Evolutionary conservation across 2,797 vertebrate genomes (phyloP).

Genomic region (Megaceryle alcyon): DNA sequence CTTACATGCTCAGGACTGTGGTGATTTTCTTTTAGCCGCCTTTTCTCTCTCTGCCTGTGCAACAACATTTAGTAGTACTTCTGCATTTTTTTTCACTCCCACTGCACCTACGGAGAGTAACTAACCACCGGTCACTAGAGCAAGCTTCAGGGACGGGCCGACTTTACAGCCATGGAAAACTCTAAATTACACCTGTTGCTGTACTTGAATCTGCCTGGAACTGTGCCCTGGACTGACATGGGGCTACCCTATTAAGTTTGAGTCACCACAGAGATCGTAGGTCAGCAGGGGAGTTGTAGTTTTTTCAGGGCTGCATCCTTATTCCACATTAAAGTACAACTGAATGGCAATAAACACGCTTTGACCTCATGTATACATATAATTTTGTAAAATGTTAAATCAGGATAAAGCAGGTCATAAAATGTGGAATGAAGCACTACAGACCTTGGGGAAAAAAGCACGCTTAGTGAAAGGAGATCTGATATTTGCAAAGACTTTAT

Average conservation of each 20-base stretch:
- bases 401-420: not conserved
- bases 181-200: not conserved
- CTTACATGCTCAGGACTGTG: not conserved
- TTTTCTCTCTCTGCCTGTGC: not conserved
- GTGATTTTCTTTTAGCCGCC: not conserved
- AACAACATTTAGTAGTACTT: not conserved
- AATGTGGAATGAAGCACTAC: not conserved
- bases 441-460: not conserved
- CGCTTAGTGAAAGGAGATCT: not conserved
- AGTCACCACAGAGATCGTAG: not conserved
- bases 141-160: not conserved
- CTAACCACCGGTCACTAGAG: not conserved
- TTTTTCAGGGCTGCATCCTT: not conserved
- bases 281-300: not conserved
- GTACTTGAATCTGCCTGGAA: not conserved
- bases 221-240: not conserved
- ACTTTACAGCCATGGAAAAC: not conserved
- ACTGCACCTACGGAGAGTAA: not conserved
- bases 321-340: not conserved
- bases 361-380: not conserved
- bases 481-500: not conserved
- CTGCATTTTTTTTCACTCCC: not conserved
- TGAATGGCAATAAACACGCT: not conserved
- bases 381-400: not conserved
- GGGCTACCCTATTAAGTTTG: not conserved